Evolutionary conservation across 2,113 vertebrate species (phyloP), one percentile per base, ranked within the genome.

Genomic region (Oncorhynchus mykiss): DNA sequence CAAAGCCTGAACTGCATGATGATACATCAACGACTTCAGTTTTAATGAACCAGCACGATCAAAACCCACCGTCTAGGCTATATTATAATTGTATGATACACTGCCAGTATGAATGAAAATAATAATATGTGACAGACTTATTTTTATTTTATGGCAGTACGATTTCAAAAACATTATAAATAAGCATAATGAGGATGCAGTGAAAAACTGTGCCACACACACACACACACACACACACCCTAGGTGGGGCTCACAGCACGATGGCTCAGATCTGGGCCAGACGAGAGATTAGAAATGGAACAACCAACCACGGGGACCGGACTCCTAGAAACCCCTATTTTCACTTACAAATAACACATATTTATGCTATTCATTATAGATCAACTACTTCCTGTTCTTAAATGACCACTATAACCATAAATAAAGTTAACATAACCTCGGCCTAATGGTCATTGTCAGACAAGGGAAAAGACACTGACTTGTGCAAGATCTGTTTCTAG

Each of bases 231-330:
- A 27, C 27, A 81, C 73, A 80, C 72, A 65, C 69, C 24, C 79
- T 72, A 78, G 73, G 69, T 39, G 22, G 70, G 67, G 73, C 70
- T 73, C 39, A 81, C 76, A 73, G 66, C 80, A 60, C 76, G 76
- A 70, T 73, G 75, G 54, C 54, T 57, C 18, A 57, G 54, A 57
- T 57, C 54, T 57, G 54, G 18, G 54, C 54, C 54, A 57, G 18
- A 57, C 13, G 4, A 57, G 16, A 57, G 54, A 57, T 20, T 57
- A 4, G 54, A 20, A 20, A 18, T 45, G 39, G 39, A 45, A 45
- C 54, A 57, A 57, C 13, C 51, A 57, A 6, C 54, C 54, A 20
- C 16, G 18, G 54, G 54, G 16, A 57, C 54, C 4, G 54, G 2
- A 20, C 54, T 20, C 54, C 16, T 57, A 45, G 39, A 45, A 45